Evolutionary conservation across 2,113 vertebrate genomes (phyloP), one percentile per base, ranked within the genome.

Genomic region (Epinephelus cyanopodus): DNA sequence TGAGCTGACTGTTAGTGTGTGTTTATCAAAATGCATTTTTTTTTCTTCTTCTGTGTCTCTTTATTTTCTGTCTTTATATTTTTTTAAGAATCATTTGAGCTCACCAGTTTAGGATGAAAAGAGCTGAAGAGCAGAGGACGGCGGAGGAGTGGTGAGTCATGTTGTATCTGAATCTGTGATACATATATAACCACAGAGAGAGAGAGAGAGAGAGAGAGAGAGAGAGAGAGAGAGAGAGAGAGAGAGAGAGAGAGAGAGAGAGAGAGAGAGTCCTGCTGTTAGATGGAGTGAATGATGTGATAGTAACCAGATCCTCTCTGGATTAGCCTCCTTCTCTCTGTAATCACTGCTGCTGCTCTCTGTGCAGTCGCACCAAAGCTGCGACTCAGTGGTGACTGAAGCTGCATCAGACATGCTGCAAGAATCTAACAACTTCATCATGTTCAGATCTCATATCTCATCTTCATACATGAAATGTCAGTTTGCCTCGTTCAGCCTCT

Each of bases 91-190:
- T 86, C 1, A 73, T 84, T 87, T 87, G 62, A 13, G 27, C 50
- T 74, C 73, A 73, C 74, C 66, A 52, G 63, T 82, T 69, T 70
- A 67, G 78, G 69, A 84, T 62, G 50, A 84, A 79, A 80, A 69
- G 72, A 66, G 79, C 12, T 77, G 68, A 81, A 58, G 58, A 82
- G 69, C 72, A 57, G 65, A 82, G 83, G 71, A 81, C 68, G 65
- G 80, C 1, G 80, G 78, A 68, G 76, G 79, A 86, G 82, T 81
- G 77, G 64, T 86, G 85, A 90, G 54, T 90, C 85, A 91, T 86
- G 84, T 74, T 75, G 60, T 74, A 74, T 81, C 85, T 85, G 62
- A 77, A 81, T 83, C 82, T 79, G 79, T 70, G 67, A 81, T 70
- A 79, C 72, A 87, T 78, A 81, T 79, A 88, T 83, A 91, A 90